phyloP scores from a whole-genome alignment of 2,113 vertebrate genomes.

The Cygnus atratus region DNA sequence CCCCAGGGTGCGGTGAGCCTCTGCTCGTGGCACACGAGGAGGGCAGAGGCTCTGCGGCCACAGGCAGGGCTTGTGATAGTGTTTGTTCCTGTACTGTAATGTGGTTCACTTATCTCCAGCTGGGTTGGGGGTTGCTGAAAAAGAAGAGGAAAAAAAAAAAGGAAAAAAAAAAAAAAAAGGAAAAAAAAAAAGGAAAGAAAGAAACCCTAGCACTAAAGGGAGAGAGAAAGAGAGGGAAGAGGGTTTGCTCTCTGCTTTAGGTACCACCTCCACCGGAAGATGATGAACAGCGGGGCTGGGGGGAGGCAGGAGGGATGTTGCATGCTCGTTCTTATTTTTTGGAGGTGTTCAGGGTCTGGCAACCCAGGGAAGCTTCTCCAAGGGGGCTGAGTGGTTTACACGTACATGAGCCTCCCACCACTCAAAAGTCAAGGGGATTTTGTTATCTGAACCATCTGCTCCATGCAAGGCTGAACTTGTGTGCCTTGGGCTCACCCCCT shows the following conservation, averaged over 20 bases:
- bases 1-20: background rate
- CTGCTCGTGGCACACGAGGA: background rate
- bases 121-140: constrained; percentile 60
- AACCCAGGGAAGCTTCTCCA: background rate
- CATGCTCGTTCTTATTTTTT: background rate
- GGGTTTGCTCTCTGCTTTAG: background rate
- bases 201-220: background rate
- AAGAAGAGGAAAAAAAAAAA: background rate
- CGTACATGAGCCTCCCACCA: accelerated
- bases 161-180: background rate
- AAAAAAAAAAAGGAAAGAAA: background rate
- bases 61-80: background rate
- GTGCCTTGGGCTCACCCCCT: background rate
- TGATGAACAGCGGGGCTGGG: accelerated
- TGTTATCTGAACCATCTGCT: background rate
- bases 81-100: constrained; percentile 57
- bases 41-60: background rate
- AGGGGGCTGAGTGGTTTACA: background rate
- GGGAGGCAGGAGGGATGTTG: background rate
- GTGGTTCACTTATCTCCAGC: constrained; percentile 54
- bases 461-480: background rate
- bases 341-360: background rate
- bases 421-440: background rate
- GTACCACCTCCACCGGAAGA: background rate
- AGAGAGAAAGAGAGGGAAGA: background rate